Evolutionary conservation across 1,140 invertebrate genomes (phyloP), one percentile per base, ranked within the genome.

Genomic region (Formica exsecta): DNA sequence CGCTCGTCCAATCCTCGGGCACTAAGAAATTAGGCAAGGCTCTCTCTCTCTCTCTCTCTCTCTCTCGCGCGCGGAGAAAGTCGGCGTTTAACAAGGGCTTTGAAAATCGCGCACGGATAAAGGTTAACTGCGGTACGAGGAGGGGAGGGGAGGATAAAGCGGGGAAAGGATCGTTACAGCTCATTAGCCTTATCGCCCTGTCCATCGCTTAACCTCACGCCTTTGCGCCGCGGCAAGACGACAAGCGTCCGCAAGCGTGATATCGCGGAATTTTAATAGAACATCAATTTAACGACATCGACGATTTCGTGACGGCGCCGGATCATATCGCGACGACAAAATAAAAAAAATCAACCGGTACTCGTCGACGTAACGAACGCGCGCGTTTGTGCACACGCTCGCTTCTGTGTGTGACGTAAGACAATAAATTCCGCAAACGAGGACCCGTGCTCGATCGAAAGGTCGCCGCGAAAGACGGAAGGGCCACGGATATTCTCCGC

Each of bases 111-210:
- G 62, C 57, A 71, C 38, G 80, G 64, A 90, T 90, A 90, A 90
- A 90, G 89, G 89, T 90, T 86, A 90, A 88, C 89, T 48, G 77
- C 83, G 16, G 29, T 44, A 70, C 19, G 62, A 74, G 48, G 25
- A 59, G 51, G 79, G 41, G 25, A 66, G 51, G 62, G 73, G 32
- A 66, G 64, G 51, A 61, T 86, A 90, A 90, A 88, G 85, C 57
- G 83, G 89, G 89, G 89, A 90, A 90, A 90, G 89, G 86, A 86
- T 90, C 89, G 89, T 90, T 90, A 88, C 51, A 86, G 89, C 89
- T 90, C 89, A 90, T 90, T 90, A 90, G 89, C 83, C 89, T 90
- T 90, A 90, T 90, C 89, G 89, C 87, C 59, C 70, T 71, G 89
- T 83, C 85, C 83, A 90, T 90, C 89, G 83, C 84, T 90, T 90